A percentile compares a stretch with the other conserved stretches of the same genome.
phyloP scores from a whole-genome alignment of 2,888 invertebrate species.

The Chelonus formosanus region DNA sequence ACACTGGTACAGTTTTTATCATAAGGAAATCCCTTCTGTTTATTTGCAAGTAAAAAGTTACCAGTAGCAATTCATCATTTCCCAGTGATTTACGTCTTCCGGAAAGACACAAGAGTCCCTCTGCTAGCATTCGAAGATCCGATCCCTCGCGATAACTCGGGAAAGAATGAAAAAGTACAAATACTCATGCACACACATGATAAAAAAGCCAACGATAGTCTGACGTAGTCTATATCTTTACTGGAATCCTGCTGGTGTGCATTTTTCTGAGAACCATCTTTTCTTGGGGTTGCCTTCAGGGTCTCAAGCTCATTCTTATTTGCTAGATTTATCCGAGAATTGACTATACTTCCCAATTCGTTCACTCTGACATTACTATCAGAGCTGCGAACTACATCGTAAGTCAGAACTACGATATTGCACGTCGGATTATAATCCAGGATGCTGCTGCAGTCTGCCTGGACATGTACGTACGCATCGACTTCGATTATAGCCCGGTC shows the following conservation, averaged over 20 bases:
- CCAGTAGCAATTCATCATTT: slow-evolving; percentile 6
- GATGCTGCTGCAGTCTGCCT: slow-evolving; percentile 4
- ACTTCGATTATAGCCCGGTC: slow-evolving; percentile 28
- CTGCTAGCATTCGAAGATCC: slow-evolving; percentile 1
- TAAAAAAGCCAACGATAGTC: not conserved
- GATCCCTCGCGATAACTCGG: slow-evolving; percentile 11
- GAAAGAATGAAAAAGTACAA: not conserved
- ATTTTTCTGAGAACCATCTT: slow-evolving; percentile 4
- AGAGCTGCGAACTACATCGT: slow-evolving; percentile 9
- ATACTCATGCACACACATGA: not conserved
- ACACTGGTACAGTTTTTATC: not conserved
- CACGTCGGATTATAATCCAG: slow-evolving; percentile 29
- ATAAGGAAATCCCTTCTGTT: not conserved
- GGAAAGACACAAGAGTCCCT: not conserved
- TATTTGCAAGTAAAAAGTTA: slow-evolving; percentile 7
- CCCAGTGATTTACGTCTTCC: not conserved
- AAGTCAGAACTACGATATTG: slow-evolving; percentile 27
- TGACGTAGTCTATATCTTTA: slow-evolving; percentile 4
- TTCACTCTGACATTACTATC: not conserved
- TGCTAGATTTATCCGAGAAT: slow-evolving; percentile 13
- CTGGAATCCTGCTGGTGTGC: slow-evolving; percentile 10
- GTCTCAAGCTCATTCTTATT: slow-evolving; percentile 1
- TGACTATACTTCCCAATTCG: not conserved
- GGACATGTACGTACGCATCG: slow-evolving; percentile 23
- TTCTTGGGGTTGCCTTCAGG: slow-evolving; percentile 1